Conservation (phyloP, 1,140 invertebrate genomes). For the Octopus bimaculoides region DNA sequence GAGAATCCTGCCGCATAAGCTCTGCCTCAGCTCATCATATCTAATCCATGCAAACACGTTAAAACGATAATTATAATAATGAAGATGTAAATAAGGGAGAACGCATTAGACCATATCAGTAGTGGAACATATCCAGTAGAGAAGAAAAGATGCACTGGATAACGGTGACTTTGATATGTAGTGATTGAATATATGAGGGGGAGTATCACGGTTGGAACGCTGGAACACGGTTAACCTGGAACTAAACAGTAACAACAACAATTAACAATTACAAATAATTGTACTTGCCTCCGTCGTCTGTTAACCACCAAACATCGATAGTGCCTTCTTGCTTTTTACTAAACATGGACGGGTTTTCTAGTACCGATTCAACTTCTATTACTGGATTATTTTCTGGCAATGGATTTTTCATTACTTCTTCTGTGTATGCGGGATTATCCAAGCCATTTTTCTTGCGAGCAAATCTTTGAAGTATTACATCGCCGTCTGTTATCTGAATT, state of each 20-base stretch:
- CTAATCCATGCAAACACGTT: too few species aligned
- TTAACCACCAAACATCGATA: conserved; percentile 96
- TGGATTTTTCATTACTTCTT: background rate
- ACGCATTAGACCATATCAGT: background rate
- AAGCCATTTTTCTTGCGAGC: conserved; percentile 2
- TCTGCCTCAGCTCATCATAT: too few species aligned
- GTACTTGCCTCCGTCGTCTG: conserved; percentile 75
- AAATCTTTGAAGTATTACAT: conserved; percentile 5
- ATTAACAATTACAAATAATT: background rate
- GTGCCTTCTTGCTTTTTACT: conserved; percentile 63
- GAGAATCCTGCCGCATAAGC: too few species aligned
- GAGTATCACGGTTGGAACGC: background rate
- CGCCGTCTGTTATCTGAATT: background rate
- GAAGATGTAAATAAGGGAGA: too few species aligned
- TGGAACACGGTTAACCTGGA: background rate
- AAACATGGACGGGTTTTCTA: conserved; percentile 60
- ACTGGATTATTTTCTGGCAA: background rate
- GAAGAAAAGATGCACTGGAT: background rate
- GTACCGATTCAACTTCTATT: background rate
- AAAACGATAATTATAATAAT: too few species aligned
- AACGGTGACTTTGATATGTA: background rate
- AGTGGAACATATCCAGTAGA: background rate
- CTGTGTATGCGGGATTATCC: background rate
- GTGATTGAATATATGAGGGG: background rate
- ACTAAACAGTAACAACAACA: background rate